These are phyloP conservation scores for Raja brachyura DNA, from an alignment of 2,113 vertebrate species.

Conservation along the genomic window DNA sequence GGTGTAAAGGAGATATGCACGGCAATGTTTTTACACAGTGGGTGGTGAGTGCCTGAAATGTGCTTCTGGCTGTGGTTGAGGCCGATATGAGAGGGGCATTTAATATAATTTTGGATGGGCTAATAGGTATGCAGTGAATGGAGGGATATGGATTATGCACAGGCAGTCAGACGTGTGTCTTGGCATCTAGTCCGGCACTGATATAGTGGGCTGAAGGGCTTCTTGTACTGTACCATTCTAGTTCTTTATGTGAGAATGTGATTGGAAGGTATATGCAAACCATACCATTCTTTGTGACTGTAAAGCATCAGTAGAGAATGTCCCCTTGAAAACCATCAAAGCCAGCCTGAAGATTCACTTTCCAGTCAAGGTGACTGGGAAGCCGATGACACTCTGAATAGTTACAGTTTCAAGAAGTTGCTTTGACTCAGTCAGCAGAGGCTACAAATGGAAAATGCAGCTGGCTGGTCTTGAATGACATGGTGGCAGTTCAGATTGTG, in stretches of 20 bases:
- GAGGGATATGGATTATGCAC: too few species aligned
- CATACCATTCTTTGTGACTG: neutral
- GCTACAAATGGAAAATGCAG: neutral
- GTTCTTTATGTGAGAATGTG: neutral
- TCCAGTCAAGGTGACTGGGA: neutral
- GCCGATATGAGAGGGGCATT: too few species aligned
- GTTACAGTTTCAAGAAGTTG: neutral
- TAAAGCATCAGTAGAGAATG: neutral
- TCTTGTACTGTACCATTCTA: too few species aligned
- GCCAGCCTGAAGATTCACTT: neutral
- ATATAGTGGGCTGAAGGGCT: too few species aligned
- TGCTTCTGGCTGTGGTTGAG: too few species aligned
- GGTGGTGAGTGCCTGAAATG: too few species aligned
- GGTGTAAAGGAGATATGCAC: too few species aligned
- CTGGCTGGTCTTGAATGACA: neutral
- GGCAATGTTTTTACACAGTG: too few species aligned
- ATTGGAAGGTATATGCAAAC: neutral
- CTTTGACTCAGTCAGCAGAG: neutral
- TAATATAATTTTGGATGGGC: too few species aligned
- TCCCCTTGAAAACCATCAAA: neutral
- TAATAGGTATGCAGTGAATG: too few species aligned
- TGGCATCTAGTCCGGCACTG: too few species aligned
- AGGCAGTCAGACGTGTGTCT: too few species aligned
- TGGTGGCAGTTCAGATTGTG: neutral
- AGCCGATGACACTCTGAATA: neutral